A percentile compares a stretch with the other conserved stretches of the same genome.
These are phyloP conservation scores for Napeogenes sylphis DNA, from an alignment of 2,888 invertebrate species.

Conservation along the genomic window DNA sequence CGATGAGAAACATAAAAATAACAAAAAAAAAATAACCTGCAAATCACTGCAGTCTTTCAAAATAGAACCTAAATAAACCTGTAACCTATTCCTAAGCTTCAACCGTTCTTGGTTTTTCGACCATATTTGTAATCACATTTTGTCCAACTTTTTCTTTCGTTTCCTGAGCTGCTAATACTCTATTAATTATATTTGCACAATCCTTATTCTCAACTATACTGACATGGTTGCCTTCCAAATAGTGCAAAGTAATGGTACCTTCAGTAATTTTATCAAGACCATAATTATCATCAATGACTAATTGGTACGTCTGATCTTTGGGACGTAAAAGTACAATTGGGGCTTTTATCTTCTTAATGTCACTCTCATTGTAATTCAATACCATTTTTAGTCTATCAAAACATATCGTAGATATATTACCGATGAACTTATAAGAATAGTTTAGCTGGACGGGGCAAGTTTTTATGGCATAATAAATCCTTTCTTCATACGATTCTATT, in stretches of 20 bases:
- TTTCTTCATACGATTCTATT: constrained; percentile 76
- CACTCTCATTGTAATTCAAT: constrained; percentile 62
- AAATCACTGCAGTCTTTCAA: too few relatives aligned
- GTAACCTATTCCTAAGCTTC: constrained; percentile 31
- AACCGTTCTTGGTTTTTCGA: constrained; percentile 56
- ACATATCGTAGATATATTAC: constrained; percentile 40
- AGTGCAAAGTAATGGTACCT: constrained; percentile 76
- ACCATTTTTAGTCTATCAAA: constrained; percentile 78
- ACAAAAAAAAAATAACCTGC: too few relatives aligned
- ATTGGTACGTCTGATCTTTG: constrained; percentile 71
- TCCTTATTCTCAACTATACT: constrained; percentile 82
- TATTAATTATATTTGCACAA: constrained; percentile 80
- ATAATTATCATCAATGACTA: constrained; percentile 80
- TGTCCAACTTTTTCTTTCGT: constrained; percentile 44
- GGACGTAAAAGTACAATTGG: constrained; percentile 81
- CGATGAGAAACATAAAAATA: too few relatives aligned
- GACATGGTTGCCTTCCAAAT: constrained; percentile 84
- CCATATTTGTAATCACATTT: constrained; percentile 58
- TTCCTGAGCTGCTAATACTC: constrained; percentile 41
- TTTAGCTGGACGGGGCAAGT: constrained; percentile 56
- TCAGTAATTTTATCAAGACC: constrained; percentile 79
- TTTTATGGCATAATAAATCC: constrained; percentile 71
- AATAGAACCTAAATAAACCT: too few relatives aligned
- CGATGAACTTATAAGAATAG: constrained; percentile 54
- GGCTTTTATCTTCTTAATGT: constrained; percentile 72